Base-by-base conservation (phyloP, 2,888 invertebrate genomes). In the Rhaphigaster nebulosa region DNA sequence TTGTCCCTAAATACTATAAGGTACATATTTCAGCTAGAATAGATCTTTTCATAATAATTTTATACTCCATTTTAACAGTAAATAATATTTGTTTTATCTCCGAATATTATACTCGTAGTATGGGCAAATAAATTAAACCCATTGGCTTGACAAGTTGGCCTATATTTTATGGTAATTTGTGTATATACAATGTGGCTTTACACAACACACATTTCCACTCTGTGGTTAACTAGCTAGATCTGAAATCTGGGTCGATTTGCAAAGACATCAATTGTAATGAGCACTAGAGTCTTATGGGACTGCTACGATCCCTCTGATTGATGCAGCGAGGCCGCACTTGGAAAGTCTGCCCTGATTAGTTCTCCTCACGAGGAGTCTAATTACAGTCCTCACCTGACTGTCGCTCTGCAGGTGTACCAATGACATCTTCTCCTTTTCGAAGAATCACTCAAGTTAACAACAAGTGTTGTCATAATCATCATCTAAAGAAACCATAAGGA, bases 251-350 rank as follows among this genome's bases (percentile, higher is more conserved):
- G 70, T 20, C 70, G 70, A 38, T 76, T 38, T 76, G 70, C 70
- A 38, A 76, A 76, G 70, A 76, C 70, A 38, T 76, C 20, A 76
- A 76, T 38, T 20, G 70, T 76, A 76, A 76, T 23, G 70, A 76
- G 70, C 23, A 18, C 38, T n/a, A 20, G 20, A 38, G 70, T 8
- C 34, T 0, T 20, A 23, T 76, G 70, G 18, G 10, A 23, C 20
- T 1, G 70, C 38, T 65, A 1, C 15, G 65, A n/a, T 65, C 29
- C 65, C 4, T 4, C 29, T 76, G 70, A 76, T 76, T 76, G 70
- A 38, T 76, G 8, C 10, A 8, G 18, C 70, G 1, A 76, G 38
- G 29, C 15, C 29, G 29, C 6, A 4, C n/a, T 65, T 29, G 10
- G 60, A 65, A n/a, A n/a, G n/a, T n/a, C n/a, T n/a, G 70, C 34